Percentiles rank a stretch among this genome's conserved stretches.
Evolutionary conservation across 1,140 invertebrate genomes (phyloP).

Genomic region (Zaprionus vittiger): DNA sequence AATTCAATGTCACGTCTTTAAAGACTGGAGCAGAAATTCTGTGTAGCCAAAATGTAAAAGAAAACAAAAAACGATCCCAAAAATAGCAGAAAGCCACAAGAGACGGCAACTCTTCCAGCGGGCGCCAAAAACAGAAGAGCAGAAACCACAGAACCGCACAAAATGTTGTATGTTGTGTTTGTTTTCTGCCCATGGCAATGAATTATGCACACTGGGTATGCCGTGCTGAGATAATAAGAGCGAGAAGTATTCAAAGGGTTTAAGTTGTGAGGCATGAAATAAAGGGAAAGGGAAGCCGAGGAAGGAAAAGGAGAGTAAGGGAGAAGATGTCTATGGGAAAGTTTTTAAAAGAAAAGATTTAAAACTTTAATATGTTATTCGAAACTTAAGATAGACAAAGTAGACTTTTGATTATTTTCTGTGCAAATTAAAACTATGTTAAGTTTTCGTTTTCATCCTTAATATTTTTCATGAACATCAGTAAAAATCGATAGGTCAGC

Average conservation of each 20-base stretch:
- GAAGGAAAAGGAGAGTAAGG: too few species aligned
- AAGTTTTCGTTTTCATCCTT: too few species aligned
- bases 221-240: not conserved
- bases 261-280: not conserved
- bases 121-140: slow-evolving; percentile 30
- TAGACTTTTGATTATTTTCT: too few species aligned
- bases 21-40: not conserved
- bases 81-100: slow-evolving; percentile 16
- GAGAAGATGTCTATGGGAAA: too few species aligned
- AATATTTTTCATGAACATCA: too few species aligned
- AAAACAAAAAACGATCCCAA: not conserved
- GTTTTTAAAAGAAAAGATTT: too few species aligned
- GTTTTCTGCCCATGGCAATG: not conserved
- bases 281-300: too few species aligned
- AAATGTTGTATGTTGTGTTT: slow-evolving; percentile 5
- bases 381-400: too few species aligned
- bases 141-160: slow-evolving; percentile 12
- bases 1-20: slow-evolving; percentile 51
- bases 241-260: not conserved
- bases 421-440: too few species aligned
- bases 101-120: slow-evolving; percentile 20
- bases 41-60: not conserved
- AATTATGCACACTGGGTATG: slow-evolving; percentile 4
- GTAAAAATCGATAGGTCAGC: too few species aligned
- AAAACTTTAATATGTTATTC: too few species aligned